phyloP scores from a whole-genome alignment of 92 coral and sea anemone genomes.

The Parazoanthus darwini region DNA sequence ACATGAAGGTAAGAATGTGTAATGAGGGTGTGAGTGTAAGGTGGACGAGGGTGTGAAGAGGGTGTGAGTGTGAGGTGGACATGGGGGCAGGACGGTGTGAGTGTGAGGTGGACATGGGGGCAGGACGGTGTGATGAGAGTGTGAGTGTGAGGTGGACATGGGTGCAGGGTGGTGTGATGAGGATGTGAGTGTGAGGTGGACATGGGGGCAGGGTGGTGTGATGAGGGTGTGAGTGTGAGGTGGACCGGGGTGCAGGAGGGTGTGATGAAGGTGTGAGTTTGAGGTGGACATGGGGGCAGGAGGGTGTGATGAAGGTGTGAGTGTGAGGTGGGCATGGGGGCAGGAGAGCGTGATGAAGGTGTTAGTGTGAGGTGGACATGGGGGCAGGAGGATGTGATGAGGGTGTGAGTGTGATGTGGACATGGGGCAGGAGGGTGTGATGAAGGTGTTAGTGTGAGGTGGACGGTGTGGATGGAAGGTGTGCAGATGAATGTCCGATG shows the following conservation, averaged over 20 bases:
- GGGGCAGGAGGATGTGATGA: too few relatives aligned
- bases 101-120: background rate
- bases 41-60: background rate
- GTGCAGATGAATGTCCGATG: background rate
- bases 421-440: too few relatives aligned
- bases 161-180: background rate
- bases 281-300: background rate
- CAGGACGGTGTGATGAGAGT: background rate
- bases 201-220: background rate
- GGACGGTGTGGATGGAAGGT: background rate
- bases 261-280: background rate
- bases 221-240: background rate
- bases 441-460: background rate
- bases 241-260: background rate
- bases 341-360: background rate
- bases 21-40: too few relatives aligned
- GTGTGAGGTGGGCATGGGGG: background rate
- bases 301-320: background rate
- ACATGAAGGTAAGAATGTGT: too few relatives aligned
- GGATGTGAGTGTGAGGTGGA: background rate
- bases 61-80: background rate
- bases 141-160: background rate
- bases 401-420: background rate
- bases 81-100: background rate
- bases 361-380: background rate